phyloP scores from a whole-genome alignment of 1,140 invertebrate genomes.

The Parasteatoda tepidariorum region DNA sequence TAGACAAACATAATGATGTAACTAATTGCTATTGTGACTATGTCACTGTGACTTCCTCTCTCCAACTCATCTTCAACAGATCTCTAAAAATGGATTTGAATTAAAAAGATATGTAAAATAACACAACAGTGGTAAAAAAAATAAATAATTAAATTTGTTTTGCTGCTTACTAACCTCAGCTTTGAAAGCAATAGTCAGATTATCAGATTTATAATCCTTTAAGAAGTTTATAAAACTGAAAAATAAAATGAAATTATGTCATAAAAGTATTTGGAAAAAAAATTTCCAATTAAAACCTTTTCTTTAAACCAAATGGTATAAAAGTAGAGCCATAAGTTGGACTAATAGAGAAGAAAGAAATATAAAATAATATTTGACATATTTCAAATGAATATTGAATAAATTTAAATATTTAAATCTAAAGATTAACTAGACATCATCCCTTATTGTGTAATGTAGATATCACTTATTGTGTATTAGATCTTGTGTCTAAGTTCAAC shows the following conservation, averaged over 20 bases:
- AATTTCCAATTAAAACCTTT: too few species aligned
- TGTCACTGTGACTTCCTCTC: constrained; percentile 89
- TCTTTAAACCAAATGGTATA: too few species aligned
- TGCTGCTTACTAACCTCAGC: constrained; percentile 27
- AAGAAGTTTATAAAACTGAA: constrained; percentile 67
- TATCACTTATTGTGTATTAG: too few species aligned
- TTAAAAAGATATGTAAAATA: neutral
- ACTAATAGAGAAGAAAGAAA: too few species aligned
- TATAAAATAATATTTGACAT: too few species aligned
- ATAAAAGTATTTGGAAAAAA: too few species aligned
- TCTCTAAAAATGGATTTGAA: constrained; percentile 25
- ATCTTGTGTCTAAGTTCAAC: too few species aligned
- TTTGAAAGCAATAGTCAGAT: constrained; percentile 64
- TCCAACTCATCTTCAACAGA: constrained; percentile 97
- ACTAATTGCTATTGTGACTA: constrained; percentile 91
- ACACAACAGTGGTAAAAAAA: neutral
- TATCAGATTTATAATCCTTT: constrained; percentile 39
- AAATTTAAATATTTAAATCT: too few species aligned
- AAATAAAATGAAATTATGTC: constrained; percentile 14
- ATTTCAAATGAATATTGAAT: too few species aligned
- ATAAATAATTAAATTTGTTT: neutral
- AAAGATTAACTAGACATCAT: too few species aligned
- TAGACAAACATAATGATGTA: constrained; percentile 99
- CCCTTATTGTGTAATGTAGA: too few species aligned
- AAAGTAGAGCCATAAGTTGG: too few species aligned